These are phyloP conservation scores for Arizona elegans DNA, from an alignment of 2,113 vertebrate genomes.

Conservation along the genomic window DNA sequence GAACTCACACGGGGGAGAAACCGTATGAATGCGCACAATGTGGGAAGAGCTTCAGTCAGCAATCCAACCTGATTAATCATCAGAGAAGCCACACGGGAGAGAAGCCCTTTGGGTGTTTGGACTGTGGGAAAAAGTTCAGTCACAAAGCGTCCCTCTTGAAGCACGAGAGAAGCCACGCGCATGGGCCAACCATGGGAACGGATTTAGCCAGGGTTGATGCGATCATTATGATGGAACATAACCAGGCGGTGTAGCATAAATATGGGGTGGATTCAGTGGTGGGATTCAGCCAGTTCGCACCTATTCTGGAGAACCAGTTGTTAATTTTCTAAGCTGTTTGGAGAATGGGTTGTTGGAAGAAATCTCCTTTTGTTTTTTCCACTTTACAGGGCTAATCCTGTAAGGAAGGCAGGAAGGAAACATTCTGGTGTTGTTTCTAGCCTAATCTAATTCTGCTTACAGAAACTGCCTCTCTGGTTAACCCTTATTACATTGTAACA, in stretches of 20 bases:
- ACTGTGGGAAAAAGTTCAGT: slow-evolving; percentile 52
- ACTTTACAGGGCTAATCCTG: no score
- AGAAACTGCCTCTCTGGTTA: no score
- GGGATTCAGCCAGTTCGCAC: no score
- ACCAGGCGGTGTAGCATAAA: neutral
- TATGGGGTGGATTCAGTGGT: neutral
- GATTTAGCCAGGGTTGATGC: slow-evolving; percentile 32
- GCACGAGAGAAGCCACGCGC: slow-evolving; percentile 42
- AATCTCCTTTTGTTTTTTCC: no score
- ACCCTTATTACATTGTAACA: no score
- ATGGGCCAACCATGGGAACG: slow-evolving; percentile 28
- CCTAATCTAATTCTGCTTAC: no score
- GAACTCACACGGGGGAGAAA: slow-evolving; percentile 58
- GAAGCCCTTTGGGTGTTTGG: slow-evolving; percentile 53
- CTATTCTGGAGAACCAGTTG: no score
- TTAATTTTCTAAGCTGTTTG: no score
- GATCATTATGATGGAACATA: neutral
- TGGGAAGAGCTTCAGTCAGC: slow-evolving; percentile 58
- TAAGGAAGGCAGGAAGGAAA: no score
- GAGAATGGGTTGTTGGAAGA: no score
- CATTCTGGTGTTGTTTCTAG: no score
- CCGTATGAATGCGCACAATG: slow-evolving; percentile 48
- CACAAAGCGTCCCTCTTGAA: slow-evolving; percentile 51
- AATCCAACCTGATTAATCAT: slow-evolving; percentile 57
- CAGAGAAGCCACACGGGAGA: slow-evolving; percentile 56